Evolutionary conservation across 2,888 invertebrate genomes (phyloP).

Genomic region (Helicoverpa assulta): DNA sequence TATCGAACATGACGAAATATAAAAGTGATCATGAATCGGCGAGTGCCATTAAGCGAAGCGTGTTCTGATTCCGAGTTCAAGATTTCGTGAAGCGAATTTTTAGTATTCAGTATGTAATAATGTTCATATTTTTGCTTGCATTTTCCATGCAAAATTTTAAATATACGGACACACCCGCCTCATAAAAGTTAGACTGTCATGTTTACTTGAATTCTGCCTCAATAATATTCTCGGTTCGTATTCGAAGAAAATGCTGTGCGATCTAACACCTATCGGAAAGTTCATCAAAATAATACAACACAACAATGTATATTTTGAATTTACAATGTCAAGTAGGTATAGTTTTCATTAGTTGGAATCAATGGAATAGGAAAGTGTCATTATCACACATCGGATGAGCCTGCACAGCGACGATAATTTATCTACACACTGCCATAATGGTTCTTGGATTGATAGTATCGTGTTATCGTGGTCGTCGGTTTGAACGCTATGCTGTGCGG

Average conservation of each 20-base stretch:
- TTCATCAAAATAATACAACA: conserved; percentile 7
- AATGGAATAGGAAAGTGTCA: conserved; percentile 21
- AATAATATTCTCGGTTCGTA: conserved; percentile 14
- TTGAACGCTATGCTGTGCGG: conserved; percentile 20
- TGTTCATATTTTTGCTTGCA: conserved; percentile 52
- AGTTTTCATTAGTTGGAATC: conserved; percentile 8
- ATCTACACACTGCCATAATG: conserved; percentile 30
- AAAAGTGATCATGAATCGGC: conserved; percentile 55
- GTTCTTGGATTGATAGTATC: conserved; percentile 41
- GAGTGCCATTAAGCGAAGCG: conserved; percentile 63
- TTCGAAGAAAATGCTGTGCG: conserved; percentile 51
- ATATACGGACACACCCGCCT: conserved; percentile 20
- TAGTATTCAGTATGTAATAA: conserved; percentile 51
- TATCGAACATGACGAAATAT: conserved; percentile 36
- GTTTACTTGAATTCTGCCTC: conserved; percentile 26
- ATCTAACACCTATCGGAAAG: conserved; percentile 24
- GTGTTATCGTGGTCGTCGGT: conserved; percentile 19
- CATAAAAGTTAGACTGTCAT: conserved; percentile 8
- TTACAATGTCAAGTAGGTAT: conserved; percentile 4
- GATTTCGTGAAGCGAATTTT: conserved; percentile 67
- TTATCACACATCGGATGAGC: conserved; percentile 35
- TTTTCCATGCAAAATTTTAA: conserved; percentile 45
- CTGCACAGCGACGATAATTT: conserved; percentile 55
- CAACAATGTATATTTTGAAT: no score
- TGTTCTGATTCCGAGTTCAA: conserved; percentile 47